phyloP scores from a whole-genome alignment of 2,113 vertebrate species.

The Pollachius pollachius region DNA sequence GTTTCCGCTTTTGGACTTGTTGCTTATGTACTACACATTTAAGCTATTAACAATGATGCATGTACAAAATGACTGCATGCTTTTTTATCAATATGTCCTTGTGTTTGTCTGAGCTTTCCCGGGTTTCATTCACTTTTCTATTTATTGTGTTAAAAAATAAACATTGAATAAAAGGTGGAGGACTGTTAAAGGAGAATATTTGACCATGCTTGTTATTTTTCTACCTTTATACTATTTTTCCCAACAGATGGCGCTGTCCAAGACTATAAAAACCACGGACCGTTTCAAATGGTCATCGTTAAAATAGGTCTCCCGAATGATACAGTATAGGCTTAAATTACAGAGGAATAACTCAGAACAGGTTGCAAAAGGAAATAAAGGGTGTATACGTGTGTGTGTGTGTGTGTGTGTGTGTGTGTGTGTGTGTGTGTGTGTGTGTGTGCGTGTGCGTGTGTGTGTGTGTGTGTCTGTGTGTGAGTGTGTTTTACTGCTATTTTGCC shows the following conservation, averaged over 20 bases:
- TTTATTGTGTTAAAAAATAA: conserved; percentile 30
- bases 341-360: no score
- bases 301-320: no score
- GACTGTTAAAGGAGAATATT: neutral
- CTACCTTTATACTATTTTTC: conserved; percentile 4
- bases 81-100: conserved; percentile 26
- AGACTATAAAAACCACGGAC: no score
- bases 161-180: conserved; percentile 38
- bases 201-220: neutral
- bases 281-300: no score
- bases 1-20: conserved; percentile 11
- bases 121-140: conserved; percentile 37
- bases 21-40: neutral
- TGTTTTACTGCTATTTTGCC: no score
- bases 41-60: conserved; percentile 33
- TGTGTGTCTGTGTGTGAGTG: no score
- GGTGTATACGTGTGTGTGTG: no score
- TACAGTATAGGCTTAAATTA: no score
- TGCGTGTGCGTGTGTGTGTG: no score
- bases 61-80: conserved; percentile 56
- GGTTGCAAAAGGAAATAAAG: no score
- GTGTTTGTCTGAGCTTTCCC: conserved; percentile 29
- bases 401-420: no score
- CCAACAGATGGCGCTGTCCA: conserved; percentile 23
- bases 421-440: no score